Evolutionary conservation across 2,888 invertebrate species (phyloP), one percentile per base, ranked within the genome.

Genomic region (Agrotis ipsilon): DNA sequence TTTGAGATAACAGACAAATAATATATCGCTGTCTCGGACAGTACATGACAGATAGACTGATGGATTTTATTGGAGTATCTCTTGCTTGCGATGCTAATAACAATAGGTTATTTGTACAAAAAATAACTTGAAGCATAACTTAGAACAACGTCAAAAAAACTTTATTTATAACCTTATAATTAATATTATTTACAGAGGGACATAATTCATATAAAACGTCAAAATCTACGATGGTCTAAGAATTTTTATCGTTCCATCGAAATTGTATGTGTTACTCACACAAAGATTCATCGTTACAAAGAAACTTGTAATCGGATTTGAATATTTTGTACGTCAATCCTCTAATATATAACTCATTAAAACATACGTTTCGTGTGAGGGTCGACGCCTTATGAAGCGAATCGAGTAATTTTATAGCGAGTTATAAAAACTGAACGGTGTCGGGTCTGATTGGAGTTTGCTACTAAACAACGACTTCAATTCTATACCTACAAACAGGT

Each of bases 311-410:
- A 83, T 81, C 80, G 82, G 87, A 83, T 86, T 85, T 84, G 78
- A 83, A 87, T 83, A 85, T 85, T 88, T 87, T 86, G 72, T 83
- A 83, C 83, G 83, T 87, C 82, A 87, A 88, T 88, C 86, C 80
- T 87, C 86, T 89, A 86, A 90, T 88, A 90, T 88, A 89, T 87
- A 86, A 89, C 84, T 86, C 86, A 87, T 87, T 89, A 85, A 86
- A 87, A 72, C 81, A 80, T 80, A 82, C 81, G 75, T 78, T 90
- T 82, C 77, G 79, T 77, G 77, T 82, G 81, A 84, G 85, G 86
- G 87, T 89, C 88, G 87, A 86, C 87, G 90, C 83, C 87, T 88
- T 88, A 87, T 86, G 86, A 80, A 88, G 78, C 86, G 83, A 86
- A 86, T 87, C 86, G 80, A 86, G 88, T 86, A 83, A 88, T 89